Evolutionary conservation across 2,113 vertebrate species (phyloP).

Genomic region (Elanus axillaris): DNA sequence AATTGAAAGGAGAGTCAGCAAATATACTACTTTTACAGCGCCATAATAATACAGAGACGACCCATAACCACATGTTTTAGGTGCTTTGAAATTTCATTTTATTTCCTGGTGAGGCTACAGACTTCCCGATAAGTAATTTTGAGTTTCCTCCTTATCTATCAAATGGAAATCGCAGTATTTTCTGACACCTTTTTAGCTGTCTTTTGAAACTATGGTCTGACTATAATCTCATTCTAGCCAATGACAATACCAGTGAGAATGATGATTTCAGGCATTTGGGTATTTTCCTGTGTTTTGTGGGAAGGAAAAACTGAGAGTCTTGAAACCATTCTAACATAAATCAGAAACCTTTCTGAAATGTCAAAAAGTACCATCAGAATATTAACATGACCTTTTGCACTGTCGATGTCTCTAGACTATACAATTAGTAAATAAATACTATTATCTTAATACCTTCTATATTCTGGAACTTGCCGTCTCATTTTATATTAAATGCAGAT

Average conservation of each 20-base stretch:
- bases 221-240: neutral
- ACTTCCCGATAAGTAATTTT: neutral
- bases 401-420: rapidly evolving
- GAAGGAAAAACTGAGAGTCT: neutral
- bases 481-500: neutral
- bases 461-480: neutral
- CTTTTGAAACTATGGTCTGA: neutral
- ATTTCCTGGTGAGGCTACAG: neutral
- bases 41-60: neutral
- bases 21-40: neutral
- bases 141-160: neutral
- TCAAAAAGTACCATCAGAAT: neutral
- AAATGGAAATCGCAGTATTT: neutral
- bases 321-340: neutral
- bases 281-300: neutral
- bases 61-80: neutral
- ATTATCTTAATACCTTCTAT: neutral
- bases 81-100: neutral
- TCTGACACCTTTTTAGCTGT: neutral
- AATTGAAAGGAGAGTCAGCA: neutral
- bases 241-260: neutral
- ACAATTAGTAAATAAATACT: neutral
- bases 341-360: neutral
- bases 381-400: neutral
- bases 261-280: neutral